Evolutionary conservation across 2,113 vertebrate species (phyloP), one percentile per base, ranked within the genome.

Genomic region (Maylandia zebra): DNA sequence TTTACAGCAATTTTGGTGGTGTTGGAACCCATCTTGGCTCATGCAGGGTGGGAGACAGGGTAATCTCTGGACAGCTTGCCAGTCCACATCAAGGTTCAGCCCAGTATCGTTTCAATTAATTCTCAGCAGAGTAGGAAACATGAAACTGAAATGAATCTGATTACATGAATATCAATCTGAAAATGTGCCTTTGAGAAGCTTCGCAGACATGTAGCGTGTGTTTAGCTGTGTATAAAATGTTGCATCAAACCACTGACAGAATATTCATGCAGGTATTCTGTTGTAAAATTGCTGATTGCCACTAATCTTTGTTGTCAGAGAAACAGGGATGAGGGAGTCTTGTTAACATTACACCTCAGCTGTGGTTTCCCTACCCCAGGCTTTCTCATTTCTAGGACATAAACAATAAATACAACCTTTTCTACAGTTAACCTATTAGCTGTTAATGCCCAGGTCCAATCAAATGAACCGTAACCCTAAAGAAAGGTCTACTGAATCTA

Each of bases 31-130:
- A 32, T 50, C 45, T 10, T 19, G 27, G 22, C 41, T 76, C 24
- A 0, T 0, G 4, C 41, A 76, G 24, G 24, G 14, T 71, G 13
- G 9, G 41, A 32, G 71, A 19, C 27, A 5, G 24, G 10, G 10
- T 50, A 50, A 30, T 32, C 24, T 48, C 43, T 19, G 43, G 24
- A 50, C 24, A 76, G 24, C 24, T 50, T 19, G 10, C 43, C 71
- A 50, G 71, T 78, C 27, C 71, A 50, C 41, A 12, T 32, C 27
- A 50, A 2, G 16, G 27, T 19, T 30, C 24, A 50, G 71, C 71
- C 24, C 43, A 0, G 43, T 50, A 50, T 8, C 0, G 10, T 32
- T 76, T 45, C 69, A 1, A 27, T 48, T 48, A 19, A 48, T 48
- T 78, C 43, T 3, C 71, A 50, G 43, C 43, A 50, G 45, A 50